Evolutionary conservation across 2,888 invertebrate genomes (phyloP).

Genomic region (Agrochola macilenta): DNA sequence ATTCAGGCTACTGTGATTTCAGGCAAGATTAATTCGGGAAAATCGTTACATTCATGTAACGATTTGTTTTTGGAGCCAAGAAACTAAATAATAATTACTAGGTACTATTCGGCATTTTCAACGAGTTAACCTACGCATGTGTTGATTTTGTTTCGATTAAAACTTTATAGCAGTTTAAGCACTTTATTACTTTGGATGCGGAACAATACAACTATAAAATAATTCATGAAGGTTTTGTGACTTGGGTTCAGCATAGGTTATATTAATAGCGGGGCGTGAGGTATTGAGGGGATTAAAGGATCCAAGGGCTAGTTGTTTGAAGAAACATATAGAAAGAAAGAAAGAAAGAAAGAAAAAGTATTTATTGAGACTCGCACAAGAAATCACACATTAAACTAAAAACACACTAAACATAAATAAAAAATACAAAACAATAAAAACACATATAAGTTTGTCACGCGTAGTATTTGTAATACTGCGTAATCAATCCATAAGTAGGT

Average conservation of each 20-base stretch:
- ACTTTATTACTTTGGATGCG: conserved; percentile 34
- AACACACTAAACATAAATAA: too few relatives aligned
- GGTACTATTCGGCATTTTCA: background rate
- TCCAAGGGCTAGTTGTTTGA: background rate
- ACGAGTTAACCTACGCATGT: background rate
- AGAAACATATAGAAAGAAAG: background rate
- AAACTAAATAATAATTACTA: background rate
- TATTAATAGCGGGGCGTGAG: background rate
- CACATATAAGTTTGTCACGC: too few relatives aligned
- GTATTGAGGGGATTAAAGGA: background rate
- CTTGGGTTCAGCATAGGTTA: background rate
- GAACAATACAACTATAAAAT: conserved; percentile 50
- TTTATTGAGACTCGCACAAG: too few relatives aligned
- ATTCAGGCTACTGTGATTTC: background rate
- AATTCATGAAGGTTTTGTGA: conserved; percentile 29
- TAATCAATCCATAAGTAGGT: too few relatives aligned
- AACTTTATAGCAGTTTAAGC: conserved; percentile 50
- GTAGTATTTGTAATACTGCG: background rate
- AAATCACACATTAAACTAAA: too few relatives aligned
- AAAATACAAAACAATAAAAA: too few relatives aligned
- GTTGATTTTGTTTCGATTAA: conserved; percentile 31
- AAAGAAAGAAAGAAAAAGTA: too few relatives aligned
- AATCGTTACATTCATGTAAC: background rate
- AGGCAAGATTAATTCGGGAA: background rate
- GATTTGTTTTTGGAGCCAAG: background rate